These are phyloP conservation scores for Condylura cristata DNA, from an alignment of 2,113 vertebrate genomes.

Conservation along the genomic window DNA sequence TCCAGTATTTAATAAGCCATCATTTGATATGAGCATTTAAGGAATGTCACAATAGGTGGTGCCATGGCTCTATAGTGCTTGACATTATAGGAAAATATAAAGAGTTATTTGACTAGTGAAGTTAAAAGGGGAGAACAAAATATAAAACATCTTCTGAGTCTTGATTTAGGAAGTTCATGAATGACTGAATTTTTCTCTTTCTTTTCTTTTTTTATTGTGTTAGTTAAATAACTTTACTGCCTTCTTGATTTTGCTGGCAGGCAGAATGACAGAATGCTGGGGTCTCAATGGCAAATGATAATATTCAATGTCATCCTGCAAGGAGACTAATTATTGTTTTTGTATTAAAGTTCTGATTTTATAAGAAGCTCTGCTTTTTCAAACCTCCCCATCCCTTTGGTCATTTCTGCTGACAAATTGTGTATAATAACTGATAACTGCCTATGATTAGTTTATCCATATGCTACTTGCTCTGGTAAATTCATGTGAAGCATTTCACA, in stretches of 20 bases:
- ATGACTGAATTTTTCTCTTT: background rate
- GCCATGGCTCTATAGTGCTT: slow-evolving; percentile 31
- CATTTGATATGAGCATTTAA: slow-evolving; percentile 55
- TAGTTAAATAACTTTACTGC: background rate
- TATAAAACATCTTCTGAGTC: background rate
- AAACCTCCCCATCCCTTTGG: background rate
- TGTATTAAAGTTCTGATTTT: slow-evolving; percentile 28
- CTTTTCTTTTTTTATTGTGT: too few relatives aligned
- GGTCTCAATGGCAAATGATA: slow-evolving; percentile 1
- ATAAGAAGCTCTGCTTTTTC: slow-evolving; percentile 41
- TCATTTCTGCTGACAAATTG: slow-evolving; percentile 46
- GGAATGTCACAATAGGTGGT: slow-evolving; percentile 50
- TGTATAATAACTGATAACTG: slow-evolving; percentile 45
- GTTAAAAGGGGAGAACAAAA: background rate
- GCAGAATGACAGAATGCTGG: background rate
- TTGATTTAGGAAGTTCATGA: slow-evolving; percentile 36
- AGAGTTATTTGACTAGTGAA: background rate
- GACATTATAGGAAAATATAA: slow-evolving; percentile 1
- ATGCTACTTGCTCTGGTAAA: slow-evolving; percentile 54
- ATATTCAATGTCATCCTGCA: slow-evolving; percentile 31
- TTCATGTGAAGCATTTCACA: slow-evolving; percentile 64
- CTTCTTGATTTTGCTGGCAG: slow-evolving; percentile 25
- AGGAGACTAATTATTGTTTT: slow-evolving; percentile 55
- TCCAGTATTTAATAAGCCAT: background rate
- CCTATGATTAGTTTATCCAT: slow-evolving; percentile 56